Conservation (phyloP, 2,113 vertebrate species). For the Engraulis encrasicolus region DNA sequence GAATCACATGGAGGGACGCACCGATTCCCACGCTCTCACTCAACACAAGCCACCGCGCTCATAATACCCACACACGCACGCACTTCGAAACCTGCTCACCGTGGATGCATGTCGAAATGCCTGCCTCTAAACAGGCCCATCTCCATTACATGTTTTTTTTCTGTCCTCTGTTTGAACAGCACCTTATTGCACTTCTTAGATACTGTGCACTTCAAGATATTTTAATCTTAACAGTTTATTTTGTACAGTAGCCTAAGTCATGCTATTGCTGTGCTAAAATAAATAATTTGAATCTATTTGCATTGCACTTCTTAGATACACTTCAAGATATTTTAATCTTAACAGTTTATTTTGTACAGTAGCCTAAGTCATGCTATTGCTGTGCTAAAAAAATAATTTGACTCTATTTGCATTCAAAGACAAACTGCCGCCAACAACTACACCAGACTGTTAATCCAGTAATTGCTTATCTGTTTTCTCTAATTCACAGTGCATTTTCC, state of each 20-base stretch:
- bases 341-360: not conserved
- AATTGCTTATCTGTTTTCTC: not conserved
- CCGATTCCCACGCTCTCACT: conserved; percentile 18
- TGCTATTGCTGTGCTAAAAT: too few species aligned
- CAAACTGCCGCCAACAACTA: not conserved
- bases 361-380: not conserved
- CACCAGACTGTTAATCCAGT: not conserved
- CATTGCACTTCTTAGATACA: not conserved
- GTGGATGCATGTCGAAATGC: not conserved
- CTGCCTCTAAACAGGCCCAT: not conserved
- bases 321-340: conserved; percentile 8
- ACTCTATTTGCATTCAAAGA: not conserved
- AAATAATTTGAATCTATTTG: too few species aligned
- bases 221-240: not conserved
- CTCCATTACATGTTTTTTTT: conserved; percentile 5
- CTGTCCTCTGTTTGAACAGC: not conserved
- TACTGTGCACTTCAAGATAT: too few species aligned
- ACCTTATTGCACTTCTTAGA: not conserved
- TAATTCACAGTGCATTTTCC: not conserved
- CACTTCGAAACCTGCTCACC: not conserved
- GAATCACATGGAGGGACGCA: not conserved
- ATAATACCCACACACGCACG: not conserved
- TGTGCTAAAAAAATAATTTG: too few species aligned
- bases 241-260: not conserved
- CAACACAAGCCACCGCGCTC: not conserved